phyloP scores from a whole-genome alignment of 2,113 vertebrate genomes.

The Clarias macrocephalus region DNA sequence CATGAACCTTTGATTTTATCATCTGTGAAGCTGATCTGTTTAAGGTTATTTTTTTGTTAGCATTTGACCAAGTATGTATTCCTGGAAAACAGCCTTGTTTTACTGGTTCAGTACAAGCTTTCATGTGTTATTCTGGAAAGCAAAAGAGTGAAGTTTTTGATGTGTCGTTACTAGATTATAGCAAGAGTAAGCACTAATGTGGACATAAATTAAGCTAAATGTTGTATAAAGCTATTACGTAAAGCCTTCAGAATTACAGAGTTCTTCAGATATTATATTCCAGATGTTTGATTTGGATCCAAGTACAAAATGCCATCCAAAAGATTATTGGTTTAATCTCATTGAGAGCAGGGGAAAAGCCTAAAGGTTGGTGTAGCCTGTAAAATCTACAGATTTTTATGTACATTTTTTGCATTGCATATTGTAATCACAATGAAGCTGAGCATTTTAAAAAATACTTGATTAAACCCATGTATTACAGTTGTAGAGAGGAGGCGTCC shows the following conservation, averaged over 20 bases:
- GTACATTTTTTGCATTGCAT: neutral
- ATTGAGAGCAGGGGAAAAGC: neutral
- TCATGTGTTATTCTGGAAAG: neutral
- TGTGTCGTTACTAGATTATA: neutral
- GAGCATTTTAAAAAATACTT: neutral
- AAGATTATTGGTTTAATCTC: neutral
- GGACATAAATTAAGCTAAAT: slow-evolving; percentile 8
- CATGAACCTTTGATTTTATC: slow-evolving; percentile 1
- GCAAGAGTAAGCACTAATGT: neutral
- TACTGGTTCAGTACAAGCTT: neutral
- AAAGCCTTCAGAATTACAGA: neutral
- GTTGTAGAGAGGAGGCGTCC: neutral
- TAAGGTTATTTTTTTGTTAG: slow-evolving; percentile 17
- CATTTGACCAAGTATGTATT: slow-evolving; percentile 4
- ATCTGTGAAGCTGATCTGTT: slow-evolving; percentile 17
- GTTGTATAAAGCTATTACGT: neutral
- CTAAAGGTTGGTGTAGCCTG: neutral
- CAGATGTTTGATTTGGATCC: neutral
- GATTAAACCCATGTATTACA: neutral
- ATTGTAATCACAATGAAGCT: neutral
- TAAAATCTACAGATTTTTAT: neutral
- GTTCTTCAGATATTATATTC: neutral
- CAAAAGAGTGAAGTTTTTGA: slow-evolving; percentile 6
- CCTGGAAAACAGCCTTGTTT: neutral
- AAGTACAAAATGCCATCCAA: neutral